A percentile compares a stretch with the other conserved stretches of the same genome.
Evolutionary conservation across 2,113 vertebrate species (phyloP).

Genomic region (Sinocyclocheilus anshuiensis): DNA sequence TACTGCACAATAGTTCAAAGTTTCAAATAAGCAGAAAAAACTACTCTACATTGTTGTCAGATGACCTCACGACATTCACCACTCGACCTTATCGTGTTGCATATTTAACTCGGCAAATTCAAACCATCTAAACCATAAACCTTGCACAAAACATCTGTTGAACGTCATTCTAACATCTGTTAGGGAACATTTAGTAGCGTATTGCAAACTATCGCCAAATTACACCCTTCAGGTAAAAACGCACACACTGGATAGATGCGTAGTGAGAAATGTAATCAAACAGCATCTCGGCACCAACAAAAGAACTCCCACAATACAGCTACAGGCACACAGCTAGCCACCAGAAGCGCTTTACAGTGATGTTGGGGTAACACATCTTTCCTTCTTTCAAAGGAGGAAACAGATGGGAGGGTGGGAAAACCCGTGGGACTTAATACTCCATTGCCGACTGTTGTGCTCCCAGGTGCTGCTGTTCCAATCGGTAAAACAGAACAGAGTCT

Average conservation of each 20-base stretch:
- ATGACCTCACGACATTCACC: neutral
- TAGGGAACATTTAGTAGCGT: neutral
- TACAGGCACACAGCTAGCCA: constrained; percentile 25
- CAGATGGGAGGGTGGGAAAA: constrained; percentile 1
- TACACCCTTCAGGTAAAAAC: constrained; percentile 21
- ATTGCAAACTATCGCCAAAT: constrained; percentile 3
- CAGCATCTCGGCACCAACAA: neutral
- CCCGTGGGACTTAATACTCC: constrained; percentile 11
- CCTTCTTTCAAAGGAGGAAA: neutral
- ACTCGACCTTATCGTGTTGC: neutral
- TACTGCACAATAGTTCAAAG: neutral
- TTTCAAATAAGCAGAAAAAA: no score
- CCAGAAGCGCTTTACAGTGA: constrained; percentile 13
- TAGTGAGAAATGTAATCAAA: constrained; percentile 4
- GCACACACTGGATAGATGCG: neutral
- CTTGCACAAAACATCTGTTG: neutral
- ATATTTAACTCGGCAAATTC: neutral
- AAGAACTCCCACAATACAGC: neutral
- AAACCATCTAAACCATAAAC: neutral
- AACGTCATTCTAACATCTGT: neutral
- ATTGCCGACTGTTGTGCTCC: neutral
- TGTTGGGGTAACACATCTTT: constrained; percentile 10
- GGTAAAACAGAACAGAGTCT: constrained; percentile 27
- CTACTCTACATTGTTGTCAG: no score
- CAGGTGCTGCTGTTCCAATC: constrained; percentile 13